Percentiles rank a stretch among this genome's conserved stretches.
These are phyloP conservation scores for Channa maculata DNA, from an alignment of 2,113 vertebrate species.

Conservation along the genomic window DNA sequence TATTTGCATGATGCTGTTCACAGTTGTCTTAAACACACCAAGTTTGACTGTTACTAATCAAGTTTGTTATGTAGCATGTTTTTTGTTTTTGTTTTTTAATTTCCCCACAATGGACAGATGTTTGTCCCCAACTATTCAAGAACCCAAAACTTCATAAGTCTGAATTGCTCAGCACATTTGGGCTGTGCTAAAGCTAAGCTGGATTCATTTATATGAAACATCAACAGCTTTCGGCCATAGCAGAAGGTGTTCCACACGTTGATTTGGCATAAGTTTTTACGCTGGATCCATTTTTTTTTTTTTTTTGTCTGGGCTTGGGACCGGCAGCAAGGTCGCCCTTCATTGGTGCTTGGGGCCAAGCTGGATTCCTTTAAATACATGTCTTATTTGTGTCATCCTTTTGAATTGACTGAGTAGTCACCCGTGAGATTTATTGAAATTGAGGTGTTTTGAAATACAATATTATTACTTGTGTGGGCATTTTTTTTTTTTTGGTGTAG, in stretches of 20 bases:
- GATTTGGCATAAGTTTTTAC: too few relatives aligned
- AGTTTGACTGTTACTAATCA: conserved; percentile 67
- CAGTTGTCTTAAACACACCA: conserved; percentile 68
- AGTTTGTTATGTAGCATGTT: conserved; percentile 50
- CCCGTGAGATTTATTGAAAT: not conserved
- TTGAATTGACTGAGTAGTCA: conserved; percentile 17
- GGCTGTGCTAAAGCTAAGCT: conserved; percentile 9
- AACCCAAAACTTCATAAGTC: not conserved
- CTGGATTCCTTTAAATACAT: conserved; percentile 10
- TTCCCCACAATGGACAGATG: conserved; percentile 2
- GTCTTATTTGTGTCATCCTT: not conserved
- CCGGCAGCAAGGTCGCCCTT: too few relatives aligned
- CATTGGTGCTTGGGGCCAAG: not conserved
- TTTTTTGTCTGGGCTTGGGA: too few relatives aligned
- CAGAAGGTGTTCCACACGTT: too few relatives aligned
- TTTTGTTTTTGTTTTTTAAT: conserved; percentile 5
- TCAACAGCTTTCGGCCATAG: too few relatives aligned
- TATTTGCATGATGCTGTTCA: conserved; percentile 48
- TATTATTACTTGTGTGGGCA: conserved; percentile 17
- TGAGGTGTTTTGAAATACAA: conserved; percentile 23
- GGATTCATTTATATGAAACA: conserved; percentile 2
- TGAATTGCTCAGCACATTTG: not conserved
- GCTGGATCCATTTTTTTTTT: too few relatives aligned
- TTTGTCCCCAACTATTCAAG: not conserved
- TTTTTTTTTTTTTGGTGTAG: conserved; percentile 8